Percentiles rank a stretch among this genome's conserved stretches.
phyloP scores from a whole-genome alignment of 2,113 vertebrate species.

The Brienomyrus longianalis region DNA sequence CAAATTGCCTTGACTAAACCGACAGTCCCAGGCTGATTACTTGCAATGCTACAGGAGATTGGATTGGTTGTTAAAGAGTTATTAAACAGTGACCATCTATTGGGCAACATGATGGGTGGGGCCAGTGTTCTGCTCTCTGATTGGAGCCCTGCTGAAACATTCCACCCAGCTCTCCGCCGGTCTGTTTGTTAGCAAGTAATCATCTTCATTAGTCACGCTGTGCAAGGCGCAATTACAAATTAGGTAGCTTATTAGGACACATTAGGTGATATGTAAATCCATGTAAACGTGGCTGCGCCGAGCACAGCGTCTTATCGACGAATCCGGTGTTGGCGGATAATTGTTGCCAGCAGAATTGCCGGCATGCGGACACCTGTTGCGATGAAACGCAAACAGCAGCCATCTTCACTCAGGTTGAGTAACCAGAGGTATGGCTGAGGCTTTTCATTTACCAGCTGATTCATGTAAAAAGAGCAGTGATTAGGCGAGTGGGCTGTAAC shows the following conservation, averaged over 20 bases:
- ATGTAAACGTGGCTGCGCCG: not conserved
- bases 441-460: not conserved
- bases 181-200: not conserved
- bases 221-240: conserved; percentile 9
- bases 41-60: conserved; percentile 67
- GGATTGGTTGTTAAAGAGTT: not conserved
- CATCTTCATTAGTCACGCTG: conserved; percentile 6
- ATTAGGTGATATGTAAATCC: conserved; percentile 9
- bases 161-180: not conserved
- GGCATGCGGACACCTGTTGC: not conserved
- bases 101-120: not conserved
- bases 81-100: not conserved
- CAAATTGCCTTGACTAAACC: conserved; percentile 75
- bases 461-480: not conserved
- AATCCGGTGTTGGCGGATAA: not conserved
- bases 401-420: not conserved
- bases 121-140: not conserved
- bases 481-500: not conserved
- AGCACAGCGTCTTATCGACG: not conserved
- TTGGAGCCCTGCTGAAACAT: not conserved
- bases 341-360: not conserved
- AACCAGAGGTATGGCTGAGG: not conserved
- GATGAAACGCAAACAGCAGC: not conserved
- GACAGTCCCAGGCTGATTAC: conserved; percentile 76
- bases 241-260: conserved; percentile 3